Conservation (phyloP, 2,888 invertebrate species). For the Macropis europaea region DNA sequence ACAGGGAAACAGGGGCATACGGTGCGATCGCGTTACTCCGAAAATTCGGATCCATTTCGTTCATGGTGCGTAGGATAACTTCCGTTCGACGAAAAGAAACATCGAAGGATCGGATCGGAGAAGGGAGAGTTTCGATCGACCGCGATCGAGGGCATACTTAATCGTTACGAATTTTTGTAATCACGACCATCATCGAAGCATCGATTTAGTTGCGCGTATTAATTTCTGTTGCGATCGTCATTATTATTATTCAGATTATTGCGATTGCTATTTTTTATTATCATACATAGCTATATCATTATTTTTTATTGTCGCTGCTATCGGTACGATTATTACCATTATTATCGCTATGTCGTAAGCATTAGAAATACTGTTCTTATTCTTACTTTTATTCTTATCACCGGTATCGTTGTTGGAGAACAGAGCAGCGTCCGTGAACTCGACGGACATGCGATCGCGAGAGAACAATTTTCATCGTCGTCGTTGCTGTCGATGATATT, state of each 20-base stretch:
- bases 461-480: neutral
- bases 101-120: no score
- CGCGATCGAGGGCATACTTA: conserved; percentile 39
- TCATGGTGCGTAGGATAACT: no score
- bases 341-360: no score
- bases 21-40: neutral
- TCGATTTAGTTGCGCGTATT: conserved; percentile 54
- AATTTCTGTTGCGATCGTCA: conserved; percentile 46
- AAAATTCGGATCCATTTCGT: no score
- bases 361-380: neutral
- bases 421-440: conserved; percentile 7
- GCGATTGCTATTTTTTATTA: conserved; percentile 32
- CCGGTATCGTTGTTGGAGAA: conserved; percentile 25
- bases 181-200: conserved; percentile 49
- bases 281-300: conserved; percentile 22
- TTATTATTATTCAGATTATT: conserved; percentile 39
- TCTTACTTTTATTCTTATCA: neutral
- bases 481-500: neutral
- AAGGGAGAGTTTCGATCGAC: no score
- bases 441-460: conserved; percentile 22
- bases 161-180: conserved; percentile 21
- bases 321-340: conserved; percentile 11
- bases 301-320: conserved; percentile 10
- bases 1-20: conserved; percentile 20
- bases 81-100: conserved; percentile 15